Conservation (phyloP, 2,888 invertebrate species). For the Pachycephus smyrnensis region DNA sequence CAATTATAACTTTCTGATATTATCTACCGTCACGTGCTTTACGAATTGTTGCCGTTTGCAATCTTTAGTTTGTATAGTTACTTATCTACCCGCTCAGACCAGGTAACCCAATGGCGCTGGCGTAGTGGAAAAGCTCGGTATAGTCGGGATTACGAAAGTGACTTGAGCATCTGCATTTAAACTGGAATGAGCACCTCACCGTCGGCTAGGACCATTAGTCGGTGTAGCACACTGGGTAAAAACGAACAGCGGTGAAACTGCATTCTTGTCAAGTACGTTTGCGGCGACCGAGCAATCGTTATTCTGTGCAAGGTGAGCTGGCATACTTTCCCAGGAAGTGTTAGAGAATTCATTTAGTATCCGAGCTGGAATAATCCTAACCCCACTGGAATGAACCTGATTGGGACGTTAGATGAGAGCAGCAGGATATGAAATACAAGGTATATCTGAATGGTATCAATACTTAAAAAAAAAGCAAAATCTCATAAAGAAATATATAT, state of each 20-base stretch:
- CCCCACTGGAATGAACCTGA: neutral
- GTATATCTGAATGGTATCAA: neutral
- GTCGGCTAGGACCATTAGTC: neutral
- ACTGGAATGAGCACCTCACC: neutral
- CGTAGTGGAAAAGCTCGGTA: too few relatives aligned
- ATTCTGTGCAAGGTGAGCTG: slow-evolving; percentile 35
- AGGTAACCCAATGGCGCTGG: too few relatives aligned
- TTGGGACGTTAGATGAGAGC: neutral
- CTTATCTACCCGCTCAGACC: too few relatives aligned
- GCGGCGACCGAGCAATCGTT: slow-evolving; percentile 38
- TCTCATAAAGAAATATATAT: neutral
- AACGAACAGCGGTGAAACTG: slow-evolving; percentile 45
- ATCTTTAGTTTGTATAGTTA: neutral
- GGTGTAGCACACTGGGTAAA: neutral
- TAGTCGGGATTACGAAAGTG: too few relatives aligned
- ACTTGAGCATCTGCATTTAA: too few relatives aligned
- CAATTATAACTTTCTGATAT: too few relatives aligned
- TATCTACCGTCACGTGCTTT: neutral
- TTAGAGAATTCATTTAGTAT: neutral
- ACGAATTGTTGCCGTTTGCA: neutral
- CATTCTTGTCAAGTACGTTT: slow-evolving; percentile 60
- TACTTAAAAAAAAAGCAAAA: neutral
- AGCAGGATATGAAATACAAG: neutral
- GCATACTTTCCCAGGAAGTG: slow-evolving; percentile 35
- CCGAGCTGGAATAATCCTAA: neutral